Evolutionary conservation across 2,888 invertebrate species (phyloP), one percentile per base, ranked within the genome.

Genomic region (Drosophila kanekoi): DNA sequence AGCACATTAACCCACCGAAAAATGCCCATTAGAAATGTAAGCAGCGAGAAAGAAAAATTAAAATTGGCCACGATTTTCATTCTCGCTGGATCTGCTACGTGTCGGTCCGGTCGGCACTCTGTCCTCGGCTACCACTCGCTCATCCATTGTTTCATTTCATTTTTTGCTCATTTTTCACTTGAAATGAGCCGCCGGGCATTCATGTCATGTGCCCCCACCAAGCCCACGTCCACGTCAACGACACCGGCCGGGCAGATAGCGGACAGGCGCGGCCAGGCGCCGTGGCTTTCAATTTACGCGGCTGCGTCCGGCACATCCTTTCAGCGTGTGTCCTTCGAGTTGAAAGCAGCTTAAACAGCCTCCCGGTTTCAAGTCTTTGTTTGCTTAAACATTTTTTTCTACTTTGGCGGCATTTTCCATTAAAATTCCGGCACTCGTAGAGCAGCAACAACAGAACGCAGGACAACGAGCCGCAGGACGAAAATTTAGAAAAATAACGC

Each of bases 1-100:
- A 84, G 83, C 88, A 87, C 88, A 86, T 85, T 85, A 85, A 86
- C 85, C 88, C 79, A 86, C 86, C 88, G 77, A 82, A 88, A 81
- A 85, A 77, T 77, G 72, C 73, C 86, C 88, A 81, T 79, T 87
- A 87, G 83, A 85, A 80, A 82, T 77, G 86, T 82, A 76, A 75
- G 82, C 81, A 79, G 72, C 68, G 63, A 56, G 71, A 65, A 76
- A 85, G 81, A 86, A 91, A 91, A 91, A 90, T 91, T 91, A 89
- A 91, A 91, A 91, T 91, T 91, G 91, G 90, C 91, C 90, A 89
- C 89, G 90, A 91, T 91, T 91, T 91, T 91, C 86, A 77, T 75
- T 79, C 82, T 58, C 44, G 70, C 59, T 57, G 66, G 75, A 65
- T 73, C 62, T 78, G 56, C 43, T 62, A 58, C 68, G 68, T 54